Percentiles rank a stretch among this genome's conserved stretches.
phyloP scores from a whole-genome alignment of 2,113 vertebrate genomes.

The Campylomormyrus tamandua region DNA sequence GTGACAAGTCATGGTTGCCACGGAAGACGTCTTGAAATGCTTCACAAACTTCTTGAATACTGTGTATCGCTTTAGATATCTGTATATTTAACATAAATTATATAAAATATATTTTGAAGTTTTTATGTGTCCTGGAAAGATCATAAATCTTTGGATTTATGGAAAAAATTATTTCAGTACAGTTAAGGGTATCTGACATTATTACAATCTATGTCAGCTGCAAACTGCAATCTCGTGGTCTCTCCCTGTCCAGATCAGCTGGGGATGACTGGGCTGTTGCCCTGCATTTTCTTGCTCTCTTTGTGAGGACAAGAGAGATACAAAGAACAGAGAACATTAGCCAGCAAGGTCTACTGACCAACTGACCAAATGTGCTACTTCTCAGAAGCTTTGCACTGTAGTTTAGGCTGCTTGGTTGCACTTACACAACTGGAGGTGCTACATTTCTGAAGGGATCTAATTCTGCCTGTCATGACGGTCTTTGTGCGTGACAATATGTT shows the following conservation, averaged over 20 bases:
- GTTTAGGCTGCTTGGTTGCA: neutral
- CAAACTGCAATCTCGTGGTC: neutral
- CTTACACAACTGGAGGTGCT: neutral
- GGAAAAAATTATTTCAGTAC: neutral
- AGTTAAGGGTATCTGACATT: neutral
- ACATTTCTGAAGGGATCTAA: neutral
- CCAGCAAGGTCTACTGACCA: neutral
- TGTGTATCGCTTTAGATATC: neutral
- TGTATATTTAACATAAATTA: neutral
- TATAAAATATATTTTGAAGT: neutral
- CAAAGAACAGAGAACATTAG: neutral
- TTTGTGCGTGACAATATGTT: neutral
- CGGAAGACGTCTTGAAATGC: neutral
- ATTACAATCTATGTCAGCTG: neutral
- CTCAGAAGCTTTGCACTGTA: neutral
- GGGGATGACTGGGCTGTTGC: neutral
- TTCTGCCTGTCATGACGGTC: neutral
- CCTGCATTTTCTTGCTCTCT: neutral
- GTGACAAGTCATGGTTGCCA: neutral
- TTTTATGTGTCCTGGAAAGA: neutral
- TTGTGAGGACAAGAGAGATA: neutral
- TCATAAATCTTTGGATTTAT: neutral
- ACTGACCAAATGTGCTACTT: neutral
- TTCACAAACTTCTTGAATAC: neutral
- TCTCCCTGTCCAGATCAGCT: neutral